These are phyloP conservation scores for Chrysaora quinquecirrha DNA, from an alignment of 30 jellyfish, hydroid and myxozoan genomes.

Conservation along the genomic window DNA sequence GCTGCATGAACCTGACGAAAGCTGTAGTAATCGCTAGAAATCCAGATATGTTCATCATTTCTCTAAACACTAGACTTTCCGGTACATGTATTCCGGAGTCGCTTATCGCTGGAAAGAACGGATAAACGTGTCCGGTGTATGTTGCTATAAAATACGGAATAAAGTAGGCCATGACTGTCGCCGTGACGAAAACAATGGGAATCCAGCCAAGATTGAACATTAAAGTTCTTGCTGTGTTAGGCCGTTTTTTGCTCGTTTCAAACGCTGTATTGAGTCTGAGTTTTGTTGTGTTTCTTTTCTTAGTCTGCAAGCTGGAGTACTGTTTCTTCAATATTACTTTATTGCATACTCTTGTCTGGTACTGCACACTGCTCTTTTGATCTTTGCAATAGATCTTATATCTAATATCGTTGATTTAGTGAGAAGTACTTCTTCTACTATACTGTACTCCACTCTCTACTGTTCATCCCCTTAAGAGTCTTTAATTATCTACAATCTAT, in stretches of 20 bases:
- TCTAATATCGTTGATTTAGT: too few species aligned
- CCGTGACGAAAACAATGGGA: constrained; percentile 66
- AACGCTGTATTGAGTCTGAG: too few species aligned
- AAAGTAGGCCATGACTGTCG: constrained; percentile 73
- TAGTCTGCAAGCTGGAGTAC: too few species aligned
- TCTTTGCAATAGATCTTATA: too few species aligned
- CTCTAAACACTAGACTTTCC: constrained; percentile 86
- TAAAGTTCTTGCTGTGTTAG: background rate
- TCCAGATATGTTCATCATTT: constrained; percentile 89
- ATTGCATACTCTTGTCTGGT: too few species aligned
- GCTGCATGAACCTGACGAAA: constrained; percentile 74
- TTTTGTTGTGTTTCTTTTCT: too few species aligned
- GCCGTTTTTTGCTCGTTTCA: background rate
- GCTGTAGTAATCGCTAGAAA: constrained; percentile 71
- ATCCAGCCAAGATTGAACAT: constrained; percentile 81
- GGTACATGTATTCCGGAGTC: constrained; percentile 90
- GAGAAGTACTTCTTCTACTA: too few species aligned
- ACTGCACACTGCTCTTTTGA: too few species aligned
- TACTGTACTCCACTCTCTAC: too few species aligned
- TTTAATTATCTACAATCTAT: too few species aligned
- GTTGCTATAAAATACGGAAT: constrained; percentile 80
- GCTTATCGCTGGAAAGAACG: constrained; percentile 90
- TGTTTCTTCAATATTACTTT: too few species aligned
- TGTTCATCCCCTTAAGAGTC: too few species aligned
- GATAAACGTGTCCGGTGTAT: constrained; percentile 81